Evolutionary conservation across 2,113 vertebrate species (phyloP).

Genomic region (Phalacrocorax brasilianus): DNA sequence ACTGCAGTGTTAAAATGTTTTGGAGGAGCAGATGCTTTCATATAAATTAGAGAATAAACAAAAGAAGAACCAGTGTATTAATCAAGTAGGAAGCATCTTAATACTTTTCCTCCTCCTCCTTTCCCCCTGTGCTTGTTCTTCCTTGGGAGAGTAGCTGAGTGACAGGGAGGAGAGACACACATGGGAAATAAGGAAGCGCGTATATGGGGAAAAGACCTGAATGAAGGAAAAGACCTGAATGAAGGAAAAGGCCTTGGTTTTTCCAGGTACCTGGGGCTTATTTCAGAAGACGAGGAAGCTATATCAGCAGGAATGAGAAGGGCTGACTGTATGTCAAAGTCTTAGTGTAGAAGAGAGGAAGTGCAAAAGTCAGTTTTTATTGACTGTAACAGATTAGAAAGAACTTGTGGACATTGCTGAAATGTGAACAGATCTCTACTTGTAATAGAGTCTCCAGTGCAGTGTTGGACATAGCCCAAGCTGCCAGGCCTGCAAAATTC

Average conservation of each 20-base stretch:
- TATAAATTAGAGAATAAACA: not conserved
- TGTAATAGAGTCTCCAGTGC: not conserved
- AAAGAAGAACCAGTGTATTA: not conserved
- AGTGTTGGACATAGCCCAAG: slow-evolving; percentile 9
- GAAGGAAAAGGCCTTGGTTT: not conserved
- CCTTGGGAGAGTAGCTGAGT: not conserved
- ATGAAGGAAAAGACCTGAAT: not conserved
- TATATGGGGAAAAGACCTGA: not conserved
- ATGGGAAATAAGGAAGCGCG: not conserved
- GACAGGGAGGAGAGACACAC: not conserved
- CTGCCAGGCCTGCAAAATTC: slow-evolving; percentile 45
- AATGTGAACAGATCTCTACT: not conserved
- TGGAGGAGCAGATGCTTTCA: not conserved
- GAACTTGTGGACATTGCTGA: not conserved
- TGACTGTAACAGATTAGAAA: slow-evolving; percentile 26
- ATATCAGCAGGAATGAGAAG: not conserved
- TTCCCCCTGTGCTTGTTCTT: not conserved
- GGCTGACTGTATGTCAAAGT: not conserved
- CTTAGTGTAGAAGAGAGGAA: not conserved
- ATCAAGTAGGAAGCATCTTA: not conserved
- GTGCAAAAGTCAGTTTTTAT: slow-evolving; percentile 22
- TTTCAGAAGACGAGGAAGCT: not conserved
- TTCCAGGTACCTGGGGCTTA: not conserved
- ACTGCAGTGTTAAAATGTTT: not conserved
- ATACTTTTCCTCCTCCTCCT: not conserved